phyloP scores from a whole-genome alignment of 2,888 invertebrate species.

The Protula sp. region DNA sequence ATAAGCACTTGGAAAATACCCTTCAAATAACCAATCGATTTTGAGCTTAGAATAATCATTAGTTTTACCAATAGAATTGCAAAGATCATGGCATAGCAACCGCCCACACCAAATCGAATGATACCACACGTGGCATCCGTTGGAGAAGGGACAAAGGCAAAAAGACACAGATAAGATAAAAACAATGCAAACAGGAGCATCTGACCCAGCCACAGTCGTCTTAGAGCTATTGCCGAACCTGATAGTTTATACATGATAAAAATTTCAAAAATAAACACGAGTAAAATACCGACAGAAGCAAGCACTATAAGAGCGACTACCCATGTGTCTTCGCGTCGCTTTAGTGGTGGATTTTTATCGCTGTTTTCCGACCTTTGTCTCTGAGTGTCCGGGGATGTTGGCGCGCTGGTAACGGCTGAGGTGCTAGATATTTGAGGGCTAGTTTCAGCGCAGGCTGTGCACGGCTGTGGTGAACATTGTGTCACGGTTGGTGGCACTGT shows the following conservation, averaged over 20 bases:
- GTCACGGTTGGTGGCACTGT: no score
- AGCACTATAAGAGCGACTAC: slow-evolving; percentile 82
- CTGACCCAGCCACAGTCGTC: slow-evolving; percentile 54
- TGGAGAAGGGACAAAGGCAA: slow-evolving; percentile 53
- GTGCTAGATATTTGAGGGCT: no score
- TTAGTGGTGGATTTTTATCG: slow-evolving; percentile 8
- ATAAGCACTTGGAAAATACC: slow-evolving; percentile 84
- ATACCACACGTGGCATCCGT: slow-evolving; percentile 54
- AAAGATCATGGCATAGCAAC: slow-evolving; percentile 70
- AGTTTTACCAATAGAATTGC: slow-evolving; percentile 88
- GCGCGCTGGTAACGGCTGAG: no score
- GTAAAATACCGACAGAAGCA: slow-evolving; percentile 75
- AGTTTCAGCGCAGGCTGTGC: no score
- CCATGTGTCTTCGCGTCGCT: slow-evolving; percentile 59
- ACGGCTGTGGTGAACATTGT: no score
- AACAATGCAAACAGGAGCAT: slow-evolving; percentile 55
- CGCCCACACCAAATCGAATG: slow-evolving; percentile 50
- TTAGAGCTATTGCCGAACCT: slow-evolving; percentile 49
- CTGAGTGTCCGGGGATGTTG: no score
- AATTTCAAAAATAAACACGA: slow-evolving; percentile 77
- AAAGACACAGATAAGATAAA: slow-evolving; percentile 51
- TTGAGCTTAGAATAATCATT: slow-evolving; percentile 84
- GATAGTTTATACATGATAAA: slow-evolving; percentile 78
- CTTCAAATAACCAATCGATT: slow-evolving; percentile 68
- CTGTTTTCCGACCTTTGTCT: no score